Conservation (phyloP, 2,113 vertebrate species). For the Dissostichus mawsoni region DNA sequence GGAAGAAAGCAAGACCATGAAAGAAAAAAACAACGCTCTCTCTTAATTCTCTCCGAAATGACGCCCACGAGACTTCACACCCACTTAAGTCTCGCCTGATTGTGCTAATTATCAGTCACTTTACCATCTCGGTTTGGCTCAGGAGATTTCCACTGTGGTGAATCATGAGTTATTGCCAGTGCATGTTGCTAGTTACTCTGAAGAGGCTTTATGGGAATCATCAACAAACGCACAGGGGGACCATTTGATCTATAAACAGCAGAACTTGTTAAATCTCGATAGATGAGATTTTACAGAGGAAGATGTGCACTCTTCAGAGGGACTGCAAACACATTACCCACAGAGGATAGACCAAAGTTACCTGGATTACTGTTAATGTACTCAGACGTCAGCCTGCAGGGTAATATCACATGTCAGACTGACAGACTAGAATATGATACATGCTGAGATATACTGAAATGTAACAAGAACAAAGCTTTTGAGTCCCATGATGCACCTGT, state of each 20-base stretch:
- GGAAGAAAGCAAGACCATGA: slow-evolving; percentile 5
- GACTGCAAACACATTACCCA: slow-evolving; percentile 8
- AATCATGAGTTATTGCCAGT: slow-evolving; percentile 42
- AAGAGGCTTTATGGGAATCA: slow-evolving; percentile 53
- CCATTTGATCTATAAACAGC: slow-evolving; percentile 42
- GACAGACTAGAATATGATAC: neutral
- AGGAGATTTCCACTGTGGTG: slow-evolving; percentile 29
- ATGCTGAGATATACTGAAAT: neutral
- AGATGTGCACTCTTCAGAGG: slow-evolving; percentile 12
- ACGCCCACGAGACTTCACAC: slow-evolving; percentile 54
- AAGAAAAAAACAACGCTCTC: slow-evolving; percentile 27
- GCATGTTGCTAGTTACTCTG: slow-evolving; percentile 33
- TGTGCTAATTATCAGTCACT: slow-evolving; percentile 68
- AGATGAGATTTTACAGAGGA: slow-evolving; percentile 16
- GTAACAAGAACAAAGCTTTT: neutral
- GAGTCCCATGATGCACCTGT: too few relatives aligned
- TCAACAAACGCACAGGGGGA: slow-evolving; percentile 31
- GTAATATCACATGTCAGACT: slow-evolving; percentile 9
- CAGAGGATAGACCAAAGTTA: neutral
- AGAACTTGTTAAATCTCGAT: slow-evolving; percentile 29
- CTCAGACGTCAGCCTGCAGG: slow-evolving; percentile 5
- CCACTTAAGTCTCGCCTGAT: slow-evolving; percentile 54
- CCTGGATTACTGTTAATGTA: neutral
- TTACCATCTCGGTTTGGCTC: slow-evolving; percentile 43
- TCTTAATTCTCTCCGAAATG: slow-evolving; percentile 5